phyloP scores from a whole-genome alignment of 2,888 invertebrate genomes.

The Ernsta delagoae region DNA sequence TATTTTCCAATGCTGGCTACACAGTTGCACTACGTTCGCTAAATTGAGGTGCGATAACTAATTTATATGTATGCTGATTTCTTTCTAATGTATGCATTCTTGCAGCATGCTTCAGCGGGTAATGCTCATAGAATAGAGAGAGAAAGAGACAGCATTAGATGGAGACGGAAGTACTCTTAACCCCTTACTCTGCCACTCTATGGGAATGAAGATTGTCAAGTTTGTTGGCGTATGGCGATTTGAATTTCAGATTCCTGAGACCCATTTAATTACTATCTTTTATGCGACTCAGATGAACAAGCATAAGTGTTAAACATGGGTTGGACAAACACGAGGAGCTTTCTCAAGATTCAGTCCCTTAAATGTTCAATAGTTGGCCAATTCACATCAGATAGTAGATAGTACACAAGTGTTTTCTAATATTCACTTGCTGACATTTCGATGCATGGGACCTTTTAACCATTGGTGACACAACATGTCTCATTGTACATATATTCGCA shows the following conservation, averaged over 20 bases:
- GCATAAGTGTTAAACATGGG: too few relatives aligned
- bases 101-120: not conserved
- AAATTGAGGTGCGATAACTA: constrained; percentile 42
- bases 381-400: constrained; percentile 9
- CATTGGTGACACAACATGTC: not conserved
- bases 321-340: too few relatives aligned
- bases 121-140: not conserved
- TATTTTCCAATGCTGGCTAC: constrained; percentile 62
- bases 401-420: not conserved
- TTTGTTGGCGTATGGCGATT: too few relatives aligned
- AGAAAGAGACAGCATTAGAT: too few relatives aligned
- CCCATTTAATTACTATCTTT: too few relatives aligned
- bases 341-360: too few relatives aligned
- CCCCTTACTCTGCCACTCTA: too few relatives aligned
- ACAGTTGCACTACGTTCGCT: constrained; percentile 48
- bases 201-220: too few relatives aligned
- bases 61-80: not conserved
- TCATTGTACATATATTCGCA: not conserved
- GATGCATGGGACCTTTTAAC: constrained; percentile 5
- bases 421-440: constrained; percentile 12
- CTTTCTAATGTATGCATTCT: too few relatives aligned
- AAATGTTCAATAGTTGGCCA: not conserved
- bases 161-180: too few relatives aligned
- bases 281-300: too few relatives aligned
- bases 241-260: too few relatives aligned